These are phyloP conservation scores for Pandemis heparana DNA, from an alignment of 2,888 invertebrate species.

Conservation along the genomic window DNA sequence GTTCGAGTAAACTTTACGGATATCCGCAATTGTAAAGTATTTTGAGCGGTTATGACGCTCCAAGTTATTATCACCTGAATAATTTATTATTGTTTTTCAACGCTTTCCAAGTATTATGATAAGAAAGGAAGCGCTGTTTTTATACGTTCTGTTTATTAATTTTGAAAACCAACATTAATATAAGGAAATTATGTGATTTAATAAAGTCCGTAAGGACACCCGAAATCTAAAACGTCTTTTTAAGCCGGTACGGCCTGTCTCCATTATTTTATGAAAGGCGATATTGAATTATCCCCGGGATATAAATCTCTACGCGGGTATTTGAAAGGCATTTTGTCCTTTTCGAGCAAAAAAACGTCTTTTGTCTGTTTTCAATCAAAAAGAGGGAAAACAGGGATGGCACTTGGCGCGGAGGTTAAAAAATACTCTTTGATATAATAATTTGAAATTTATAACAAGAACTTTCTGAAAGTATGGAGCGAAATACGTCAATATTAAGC, in stretches of 20 bases:
- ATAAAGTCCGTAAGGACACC: slow-evolving; percentile 38
- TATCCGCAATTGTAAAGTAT: not conserved
- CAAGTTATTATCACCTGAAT: too few relatives aligned
- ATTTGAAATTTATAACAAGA: not conserved
- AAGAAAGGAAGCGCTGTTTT: too few relatives aligned
- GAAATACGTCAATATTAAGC: too few relatives aligned
- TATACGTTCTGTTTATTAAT: too few relatives aligned
- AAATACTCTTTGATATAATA: slow-evolving; percentile 34
- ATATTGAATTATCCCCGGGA: slow-evolving; percentile 73
- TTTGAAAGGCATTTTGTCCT: slow-evolving; percentile 73
- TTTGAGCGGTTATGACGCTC: not conserved
- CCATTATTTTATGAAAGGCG: slow-evolving; percentile 66
- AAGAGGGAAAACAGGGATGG: slow-evolving; percentile 47
- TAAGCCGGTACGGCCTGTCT: slow-evolving; percentile 54
- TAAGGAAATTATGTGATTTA: slow-evolving; percentile 7
- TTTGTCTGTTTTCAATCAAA: slow-evolving; percentile 77
- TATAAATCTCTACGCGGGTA: slow-evolving; percentile 67
- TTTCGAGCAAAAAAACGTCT: slow-evolving; percentile 66
- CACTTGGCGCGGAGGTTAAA: slow-evolving; percentile 13
- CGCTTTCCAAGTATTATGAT: too few relatives aligned
- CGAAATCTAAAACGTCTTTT: slow-evolving; percentile 42
- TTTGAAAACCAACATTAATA: not conserved
- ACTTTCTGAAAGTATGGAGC: too few relatives aligned
- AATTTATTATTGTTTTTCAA: too few relatives aligned
- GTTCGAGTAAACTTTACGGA: not conserved